phyloP scores from a whole-genome alignment of 1,140 invertebrate species.

The Heliconius himera region DNA sequence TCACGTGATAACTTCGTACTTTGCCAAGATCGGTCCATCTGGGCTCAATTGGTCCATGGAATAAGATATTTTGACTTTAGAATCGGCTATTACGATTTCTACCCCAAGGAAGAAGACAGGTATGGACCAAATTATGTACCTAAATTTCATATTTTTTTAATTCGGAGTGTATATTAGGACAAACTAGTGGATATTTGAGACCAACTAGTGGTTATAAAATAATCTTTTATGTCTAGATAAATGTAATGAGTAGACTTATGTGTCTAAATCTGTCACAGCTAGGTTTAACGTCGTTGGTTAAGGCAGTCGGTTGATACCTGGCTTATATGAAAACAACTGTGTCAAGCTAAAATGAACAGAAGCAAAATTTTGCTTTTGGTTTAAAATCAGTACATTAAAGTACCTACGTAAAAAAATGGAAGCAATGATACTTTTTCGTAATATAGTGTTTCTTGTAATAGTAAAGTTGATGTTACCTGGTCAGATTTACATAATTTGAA shows the following conservation, averaged over 20 bases:
- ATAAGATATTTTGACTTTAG: slow-evolving; percentile 91
- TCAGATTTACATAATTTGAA: not conserved
- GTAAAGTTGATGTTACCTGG: not conserved
- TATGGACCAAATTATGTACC: slow-evolving; percentile 25
- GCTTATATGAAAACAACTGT: not conserved
- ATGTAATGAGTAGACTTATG: not conserved
- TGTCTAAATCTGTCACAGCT: not conserved
- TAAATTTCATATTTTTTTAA: not conserved
- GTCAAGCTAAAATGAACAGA: not conserved
- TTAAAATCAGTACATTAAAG: too few species aligned
- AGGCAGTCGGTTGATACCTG: not conserved
- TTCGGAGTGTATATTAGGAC: too few species aligned
- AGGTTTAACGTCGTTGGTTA: not conserved
- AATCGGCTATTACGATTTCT: slow-evolving; percentile 73
- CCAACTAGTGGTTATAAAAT: not conserved
- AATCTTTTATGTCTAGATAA: not conserved
- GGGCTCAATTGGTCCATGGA: slow-evolving; percentile 90
- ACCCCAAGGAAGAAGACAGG: slow-evolving; percentile 63
- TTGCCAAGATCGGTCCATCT: slow-evolving; percentile 89
- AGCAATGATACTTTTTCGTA: too few species aligned
- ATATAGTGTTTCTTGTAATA: too few species aligned
- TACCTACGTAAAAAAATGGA: too few species aligned
- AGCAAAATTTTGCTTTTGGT: not conserved
- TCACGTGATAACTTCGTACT: slow-evolving; percentile 70
- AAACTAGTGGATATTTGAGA: not conserved